phyloP scores from a whole-genome alignment of 2,888 invertebrate species.

The Eupithecia subfuscata region DNA sequence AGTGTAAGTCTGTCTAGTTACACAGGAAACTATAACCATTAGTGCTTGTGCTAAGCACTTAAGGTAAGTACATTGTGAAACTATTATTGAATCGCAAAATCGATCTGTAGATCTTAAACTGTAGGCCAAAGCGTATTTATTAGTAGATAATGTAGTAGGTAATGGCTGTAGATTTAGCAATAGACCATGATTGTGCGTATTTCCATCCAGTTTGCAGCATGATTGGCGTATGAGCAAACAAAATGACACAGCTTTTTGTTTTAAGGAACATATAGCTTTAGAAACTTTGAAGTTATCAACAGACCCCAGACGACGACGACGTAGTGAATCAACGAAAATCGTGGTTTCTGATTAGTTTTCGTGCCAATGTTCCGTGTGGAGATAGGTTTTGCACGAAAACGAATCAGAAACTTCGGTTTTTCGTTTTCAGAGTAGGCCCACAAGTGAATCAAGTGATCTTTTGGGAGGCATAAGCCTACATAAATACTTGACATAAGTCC shows the following conservation, averaged over 20 bases:
- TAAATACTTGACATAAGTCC: too few relatives aligned
- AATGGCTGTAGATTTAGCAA: slow-evolving; percentile 1
- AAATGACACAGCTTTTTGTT: not conserved
- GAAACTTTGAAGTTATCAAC: too few relatives aligned
- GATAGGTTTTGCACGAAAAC: too few relatives aligned
- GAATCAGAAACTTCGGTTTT: too few relatives aligned
- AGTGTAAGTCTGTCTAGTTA: slow-evolving; percentile 14
- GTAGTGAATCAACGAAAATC: not conserved
- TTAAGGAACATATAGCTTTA: not conserved
- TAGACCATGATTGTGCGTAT: not conserved
- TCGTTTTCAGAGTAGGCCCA: too few relatives aligned
- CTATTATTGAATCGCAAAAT: slow-evolving; percentile 1
- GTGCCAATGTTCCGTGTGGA: too few relatives aligned
- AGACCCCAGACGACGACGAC: too few relatives aligned
- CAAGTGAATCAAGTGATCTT: not conserved
- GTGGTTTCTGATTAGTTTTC: not conserved
- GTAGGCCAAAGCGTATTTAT: not conserved
- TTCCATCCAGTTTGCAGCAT: not conserved
- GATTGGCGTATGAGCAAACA: not conserved
- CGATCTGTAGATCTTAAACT: slow-evolving; percentile 7
- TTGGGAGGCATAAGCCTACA: too few relatives aligned
- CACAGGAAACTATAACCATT: slow-evolving; percentile 24
- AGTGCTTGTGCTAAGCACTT: slow-evolving; percentile 11
- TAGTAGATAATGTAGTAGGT: not conserved
- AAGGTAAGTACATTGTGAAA: slow-evolving; percentile 6